Evolutionary conservation across 2,113 vertebrate species (phyloP).

Genomic region (Lophotis ruficrista): DNA sequence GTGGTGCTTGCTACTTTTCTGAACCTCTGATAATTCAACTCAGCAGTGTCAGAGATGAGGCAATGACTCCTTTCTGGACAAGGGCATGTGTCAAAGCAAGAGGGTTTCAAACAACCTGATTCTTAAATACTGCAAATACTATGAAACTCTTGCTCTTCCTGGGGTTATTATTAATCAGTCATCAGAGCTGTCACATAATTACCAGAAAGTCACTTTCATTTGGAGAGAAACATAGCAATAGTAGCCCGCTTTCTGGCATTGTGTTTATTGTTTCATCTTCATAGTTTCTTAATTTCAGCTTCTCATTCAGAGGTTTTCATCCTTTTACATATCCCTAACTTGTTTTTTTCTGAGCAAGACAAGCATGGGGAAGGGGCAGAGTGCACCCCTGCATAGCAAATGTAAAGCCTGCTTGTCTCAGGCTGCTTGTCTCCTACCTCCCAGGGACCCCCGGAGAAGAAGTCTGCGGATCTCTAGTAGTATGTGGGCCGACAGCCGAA

Average conservation of each 20-base stretch:
- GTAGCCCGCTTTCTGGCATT: background rate
- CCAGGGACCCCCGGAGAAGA: background rate
- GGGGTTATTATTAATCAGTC: background rate
- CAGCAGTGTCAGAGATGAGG: fast-evolving
- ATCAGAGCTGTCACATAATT: background rate
- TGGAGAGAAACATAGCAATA: background rate
- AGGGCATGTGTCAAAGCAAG: fast-evolving
- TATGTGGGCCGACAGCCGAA: background rate
- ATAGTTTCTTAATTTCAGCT: background rate
- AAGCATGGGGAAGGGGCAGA: background rate
- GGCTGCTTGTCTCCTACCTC: background rate
- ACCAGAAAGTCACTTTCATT: background rate
- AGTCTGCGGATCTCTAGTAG: background rate
- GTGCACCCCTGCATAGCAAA: background rate
- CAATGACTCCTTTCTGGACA: background rate
- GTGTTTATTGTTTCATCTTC: background rate
- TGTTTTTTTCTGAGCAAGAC: background rate
- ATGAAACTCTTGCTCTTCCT: background rate
- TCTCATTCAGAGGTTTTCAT: background rate
- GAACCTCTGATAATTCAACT: background rate
- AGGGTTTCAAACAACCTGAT: background rate
- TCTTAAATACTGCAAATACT: background rate
- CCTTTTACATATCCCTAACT: background rate
- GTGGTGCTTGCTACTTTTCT: background rate
- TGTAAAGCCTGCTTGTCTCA: background rate